Evolutionary conservation across 2,113 vertebrate genomes (phyloP).

Genomic region (Cheilinus undulatus): DNA sequence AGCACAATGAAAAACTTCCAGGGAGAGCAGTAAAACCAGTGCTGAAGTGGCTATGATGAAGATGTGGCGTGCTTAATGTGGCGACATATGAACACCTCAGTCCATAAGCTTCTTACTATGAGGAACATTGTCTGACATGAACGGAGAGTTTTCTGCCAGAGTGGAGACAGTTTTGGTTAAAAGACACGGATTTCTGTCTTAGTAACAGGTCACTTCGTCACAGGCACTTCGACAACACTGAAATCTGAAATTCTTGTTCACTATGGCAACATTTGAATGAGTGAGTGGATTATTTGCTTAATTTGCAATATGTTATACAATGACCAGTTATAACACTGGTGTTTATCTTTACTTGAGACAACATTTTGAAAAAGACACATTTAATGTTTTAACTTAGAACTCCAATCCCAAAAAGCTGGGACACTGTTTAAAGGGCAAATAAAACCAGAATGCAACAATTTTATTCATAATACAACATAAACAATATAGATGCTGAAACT

Average conservation of each 20-base stretch:
- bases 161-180: not conserved
- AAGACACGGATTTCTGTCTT: not conserved
- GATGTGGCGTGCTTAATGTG: not conserved
- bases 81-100: not conserved
- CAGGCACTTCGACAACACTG: too few species aligned
- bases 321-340: too few species aligned
- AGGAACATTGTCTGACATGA: not conserved
- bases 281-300: not conserved
- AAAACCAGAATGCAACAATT: too few species aligned
- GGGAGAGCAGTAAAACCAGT: slow-evolving; percentile 1
- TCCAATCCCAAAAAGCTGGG: too few species aligned
- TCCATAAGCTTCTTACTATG: not conserved
- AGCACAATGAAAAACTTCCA: slow-evolving; percentile 26
- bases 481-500: too few species aligned
- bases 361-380: too few species aligned
- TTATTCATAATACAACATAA: too few species aligned
- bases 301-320: not conserved
- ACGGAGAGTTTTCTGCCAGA: not conserved
- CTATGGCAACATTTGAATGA: not conserved
- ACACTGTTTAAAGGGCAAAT: too few species aligned
- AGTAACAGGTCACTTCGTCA: not conserved
- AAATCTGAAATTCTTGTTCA: too few species aligned
- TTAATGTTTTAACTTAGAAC: too few species aligned
- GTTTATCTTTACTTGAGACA: too few species aligned
- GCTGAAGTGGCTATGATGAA: not conserved